These are phyloP conservation scores for Agelaius phoeniceus DNA, from an alignment of 2,113 vertebrate genomes.

Conservation along the genomic window DNA sequence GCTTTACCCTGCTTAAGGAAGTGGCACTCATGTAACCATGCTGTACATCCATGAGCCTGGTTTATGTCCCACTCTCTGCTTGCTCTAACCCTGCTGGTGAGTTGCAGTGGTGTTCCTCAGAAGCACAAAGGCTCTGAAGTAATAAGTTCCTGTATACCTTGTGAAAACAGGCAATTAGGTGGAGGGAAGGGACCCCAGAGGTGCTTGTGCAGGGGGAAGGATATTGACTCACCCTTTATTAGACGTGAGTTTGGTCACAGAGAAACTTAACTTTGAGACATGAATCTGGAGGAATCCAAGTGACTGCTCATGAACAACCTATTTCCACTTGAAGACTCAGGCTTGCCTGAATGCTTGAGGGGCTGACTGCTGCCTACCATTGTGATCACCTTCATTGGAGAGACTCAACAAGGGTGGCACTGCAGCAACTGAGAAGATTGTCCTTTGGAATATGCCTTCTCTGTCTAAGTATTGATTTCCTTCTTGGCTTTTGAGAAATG, in stretches of 20 bases:
- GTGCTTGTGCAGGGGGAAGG: background rate
- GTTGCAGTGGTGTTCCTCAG: background rate
- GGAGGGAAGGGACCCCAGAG: background rate
- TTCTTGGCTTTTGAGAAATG: background rate
- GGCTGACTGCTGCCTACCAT: background rate
- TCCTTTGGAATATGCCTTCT: background rate
- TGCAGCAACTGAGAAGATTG: background rate
- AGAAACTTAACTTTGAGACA: background rate
- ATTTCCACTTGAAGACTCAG: background rate
- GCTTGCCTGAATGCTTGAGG: background rate
- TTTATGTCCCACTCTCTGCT: background rate
- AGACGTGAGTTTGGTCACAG: slow-evolving; percentile 2
- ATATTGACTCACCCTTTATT: slow-evolving; percentile 54
- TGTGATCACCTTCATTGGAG: background rate
- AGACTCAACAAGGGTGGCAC: background rate
- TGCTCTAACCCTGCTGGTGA: background rate
- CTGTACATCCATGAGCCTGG: background rate
- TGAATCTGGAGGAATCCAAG: background rate
- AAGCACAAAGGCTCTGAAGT: slow-evolving; percentile 52
- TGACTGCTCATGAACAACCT: background rate
- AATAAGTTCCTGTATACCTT: slow-evolving; percentile 54
- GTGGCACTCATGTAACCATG: fast-evolving
- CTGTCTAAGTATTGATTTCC: background rate
- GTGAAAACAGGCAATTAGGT: slow-evolving; percentile 52
- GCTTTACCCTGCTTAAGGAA: background rate